Evolutionary conservation across 1,140 invertebrate species (phyloP).

Genomic region (Pomacea maculata): DNA sequence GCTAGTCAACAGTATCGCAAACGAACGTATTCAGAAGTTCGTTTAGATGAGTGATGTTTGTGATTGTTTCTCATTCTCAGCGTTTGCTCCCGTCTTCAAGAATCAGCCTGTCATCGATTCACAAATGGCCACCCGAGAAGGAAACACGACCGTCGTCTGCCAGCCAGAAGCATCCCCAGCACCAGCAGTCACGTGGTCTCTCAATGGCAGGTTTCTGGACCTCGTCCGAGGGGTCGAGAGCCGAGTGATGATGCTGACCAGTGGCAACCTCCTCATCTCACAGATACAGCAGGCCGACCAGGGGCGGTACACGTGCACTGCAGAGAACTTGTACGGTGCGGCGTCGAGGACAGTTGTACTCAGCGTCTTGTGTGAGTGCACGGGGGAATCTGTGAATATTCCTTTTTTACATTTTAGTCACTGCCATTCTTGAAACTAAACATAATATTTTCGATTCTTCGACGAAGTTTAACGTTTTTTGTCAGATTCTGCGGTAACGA

Average conservation of each 20-base stretch:
- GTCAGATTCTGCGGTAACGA: too few relatives aligned
- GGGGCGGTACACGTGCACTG: constrained; percentile 63
- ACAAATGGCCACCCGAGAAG: constrained; percentile 88
- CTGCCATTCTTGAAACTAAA: too few relatives aligned
- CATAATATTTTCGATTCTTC: too few relatives aligned
- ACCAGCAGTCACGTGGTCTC: constrained; percentile 82
- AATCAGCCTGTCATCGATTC: constrained; percentile 88
- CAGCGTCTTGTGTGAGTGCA: constrained; percentile 45
- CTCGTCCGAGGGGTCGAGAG: too few relatives aligned
- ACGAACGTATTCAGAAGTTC: too few relatives aligned
- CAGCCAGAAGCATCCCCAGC: constrained; percentile 92
- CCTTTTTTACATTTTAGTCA: too few relatives aligned
- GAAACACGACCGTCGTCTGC: constrained; percentile 91
- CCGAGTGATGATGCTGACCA: constrained; percentile 39
- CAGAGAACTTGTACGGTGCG: constrained; percentile 50
- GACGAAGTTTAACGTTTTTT: too few relatives aligned
- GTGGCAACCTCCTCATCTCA: constrained; percentile 53
- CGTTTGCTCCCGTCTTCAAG: constrained; percentile 87
- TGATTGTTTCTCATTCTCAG: constrained; percentile 59
- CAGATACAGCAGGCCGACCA: constrained; percentile 46
- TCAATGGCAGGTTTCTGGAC: constrained; percentile 72
- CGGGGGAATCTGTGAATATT: constrained; percentile 24
- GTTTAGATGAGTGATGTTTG: too few relatives aligned
- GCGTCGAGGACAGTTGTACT: constrained; percentile 35
- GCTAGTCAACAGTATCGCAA: too few relatives aligned